Base-by-base conservation (phyloP, 2,888 invertebrate genomes). In the Hypomecis punctinalis region DNA sequence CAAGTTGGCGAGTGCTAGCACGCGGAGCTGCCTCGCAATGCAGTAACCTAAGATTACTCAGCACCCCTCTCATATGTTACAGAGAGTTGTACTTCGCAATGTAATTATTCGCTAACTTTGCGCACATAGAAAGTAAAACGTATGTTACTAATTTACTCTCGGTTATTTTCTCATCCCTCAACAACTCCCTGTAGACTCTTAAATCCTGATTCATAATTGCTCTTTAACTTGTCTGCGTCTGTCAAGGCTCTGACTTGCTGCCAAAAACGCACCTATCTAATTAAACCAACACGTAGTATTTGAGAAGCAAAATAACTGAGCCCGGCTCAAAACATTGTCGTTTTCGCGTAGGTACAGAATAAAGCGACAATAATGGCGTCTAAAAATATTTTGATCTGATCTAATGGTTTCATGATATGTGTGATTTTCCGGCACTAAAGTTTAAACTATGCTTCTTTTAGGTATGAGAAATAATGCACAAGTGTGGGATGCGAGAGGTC, bases 121-220 rank as follows among this genome's bases (percentile, higher is more conserved):
- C n/a, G 39, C 33, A 23, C 8, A 5, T 37, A 0, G 39, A 39
- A 51, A 23, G 5, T 1, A 39, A 13, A 37, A 51, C 13, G 5
- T 39, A 51, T 37, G 37, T 13, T 9, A n/a, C 33, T 6, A 10
- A 33, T 42, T 11, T n/a, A 33, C 42, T 40, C 10, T 10, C 11
- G 36, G 23, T 13, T 46, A 37, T 37, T 46, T 54, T 36, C n/a
- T n/a, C 37, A 36, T 6, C n/a, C 45, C 45, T 46, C 46, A 39
- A 36, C 55, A 35, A 33, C 13, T 11, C 36, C 47, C 39, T 23
- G 47, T 48, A 40, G 13, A 13, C 9, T 47, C 40, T n/a, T 52
- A 35, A 62, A 53, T 53, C 23, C 57, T 57, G 57, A 56, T 53
- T 57, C 57, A 33, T 63, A 54, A 57, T 49, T 63, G 58, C 54